Conservation (phyloP, 1,140 invertebrate species). For the Lordiphosa clarofinis region DNA sequence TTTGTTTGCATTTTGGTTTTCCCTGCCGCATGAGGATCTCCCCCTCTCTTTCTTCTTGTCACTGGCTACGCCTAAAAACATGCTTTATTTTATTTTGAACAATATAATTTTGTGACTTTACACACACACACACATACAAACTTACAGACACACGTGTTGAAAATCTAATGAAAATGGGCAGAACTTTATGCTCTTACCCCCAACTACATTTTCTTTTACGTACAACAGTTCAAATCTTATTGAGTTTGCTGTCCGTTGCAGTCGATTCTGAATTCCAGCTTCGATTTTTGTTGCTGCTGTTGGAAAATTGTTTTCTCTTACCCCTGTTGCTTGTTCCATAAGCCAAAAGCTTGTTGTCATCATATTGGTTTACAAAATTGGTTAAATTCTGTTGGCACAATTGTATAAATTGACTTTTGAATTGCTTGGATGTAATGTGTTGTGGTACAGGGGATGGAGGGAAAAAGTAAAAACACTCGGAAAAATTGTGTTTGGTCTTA, state of each 20-base stretch:
- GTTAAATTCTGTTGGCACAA: conserved; percentile 61
- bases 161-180: conserved; percentile 69
- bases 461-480: conserved; percentile 14
- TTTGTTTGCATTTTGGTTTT: conserved; percentile 73
- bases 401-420: conserved; percentile 67
- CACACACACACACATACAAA: conserved; percentile 27
- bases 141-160: conserved; percentile 29
- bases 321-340: not conserved
- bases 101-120: conserved; percentile 76
- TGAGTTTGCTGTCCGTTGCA: conserved; percentile 45
- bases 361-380: conserved; percentile 68
- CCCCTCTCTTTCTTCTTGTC: conserved; percentile 10
- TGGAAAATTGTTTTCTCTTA: conserved; percentile 61
- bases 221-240: conserved; percentile 66
- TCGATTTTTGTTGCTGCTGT: conserved; percentile 46
- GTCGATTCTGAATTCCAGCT: conserved; percentile 8
- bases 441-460: not conserved
- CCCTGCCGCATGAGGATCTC: conserved; percentile 17
- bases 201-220: conserved; percentile 13
- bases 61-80: conserved; percentile 48
- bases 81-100: conserved; percentile 72
- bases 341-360: conserved; percentile 23
- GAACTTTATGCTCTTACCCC: conserved; percentile 3
- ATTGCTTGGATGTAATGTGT: conserved; percentile 43
- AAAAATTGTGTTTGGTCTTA: not conserved